Conservation (phyloP, 2,113 vertebrate genomes). For the Poeciliopsis retropinna region DNA sequence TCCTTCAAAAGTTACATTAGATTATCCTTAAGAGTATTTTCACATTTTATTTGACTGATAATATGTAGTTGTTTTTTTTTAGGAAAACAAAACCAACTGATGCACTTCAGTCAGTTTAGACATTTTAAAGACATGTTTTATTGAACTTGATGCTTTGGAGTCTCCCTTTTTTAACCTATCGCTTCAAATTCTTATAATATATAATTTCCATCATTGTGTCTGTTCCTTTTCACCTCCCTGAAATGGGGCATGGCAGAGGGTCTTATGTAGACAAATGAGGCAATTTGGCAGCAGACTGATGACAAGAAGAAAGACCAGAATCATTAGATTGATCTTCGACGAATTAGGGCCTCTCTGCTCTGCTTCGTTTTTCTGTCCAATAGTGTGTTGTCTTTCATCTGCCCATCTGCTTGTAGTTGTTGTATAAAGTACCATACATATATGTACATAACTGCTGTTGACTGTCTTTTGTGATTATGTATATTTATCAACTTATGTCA, state of each 20-base stretch:
- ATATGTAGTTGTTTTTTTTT: not conserved
- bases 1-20: not conserved
- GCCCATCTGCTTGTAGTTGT: not conserved
- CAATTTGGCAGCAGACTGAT: constrained; percentile 41
- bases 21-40: not conserved
- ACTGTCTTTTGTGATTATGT: not conserved
- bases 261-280: constrained; percentile 18
- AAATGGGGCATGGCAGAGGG: constrained; percentile 25
- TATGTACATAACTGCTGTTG: not conserved
- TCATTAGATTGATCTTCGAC: constrained; percentile 45
- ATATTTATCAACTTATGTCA: not conserved
- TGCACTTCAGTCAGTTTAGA: not conserved
- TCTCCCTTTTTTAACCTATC: not conserved
- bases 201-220: not conserved
- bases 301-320: constrained; percentile 15
- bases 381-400: constrained; percentile 12
- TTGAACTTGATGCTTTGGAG: not conserved
- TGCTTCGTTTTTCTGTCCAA: constrained; percentile 20
- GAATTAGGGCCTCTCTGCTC: constrained; percentile 16
- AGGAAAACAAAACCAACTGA: not conserved
- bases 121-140: not conserved
- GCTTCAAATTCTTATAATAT: not conserved
- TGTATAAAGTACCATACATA: not conserved
- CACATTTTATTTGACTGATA: not conserved
- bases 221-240: constrained; percentile 13